These are phyloP conservation scores for Leistus spinibarbis DNA, from an alignment of 2,888 invertebrate genomes.

Conservation along the genomic window DNA sequence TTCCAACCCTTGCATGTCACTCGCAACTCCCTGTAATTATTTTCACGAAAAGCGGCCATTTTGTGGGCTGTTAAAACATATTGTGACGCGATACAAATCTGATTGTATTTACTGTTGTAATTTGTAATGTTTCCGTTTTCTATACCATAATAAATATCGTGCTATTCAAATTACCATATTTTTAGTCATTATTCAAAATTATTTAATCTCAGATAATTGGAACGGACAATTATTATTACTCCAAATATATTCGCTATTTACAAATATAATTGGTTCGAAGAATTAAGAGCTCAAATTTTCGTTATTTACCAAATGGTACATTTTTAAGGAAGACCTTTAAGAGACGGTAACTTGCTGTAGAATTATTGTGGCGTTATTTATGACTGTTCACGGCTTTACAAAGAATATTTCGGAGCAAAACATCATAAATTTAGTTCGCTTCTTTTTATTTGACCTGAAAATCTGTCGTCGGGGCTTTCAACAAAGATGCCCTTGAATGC, in stretches of 20 bases:
- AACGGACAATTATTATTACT: neutral
- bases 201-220: neutral
- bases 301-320: neutral
- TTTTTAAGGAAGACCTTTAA: neutral
- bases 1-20: slow-evolving; percentile 37
- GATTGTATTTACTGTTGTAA: slow-evolving; percentile 34
- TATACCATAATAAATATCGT: neutral
- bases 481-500: slow-evolving; percentile 18
- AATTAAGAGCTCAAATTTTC: neutral
- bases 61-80: slow-evolving; percentile 33
- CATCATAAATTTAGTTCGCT: slow-evolving; percentile 26
- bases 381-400: slow-evolving; percentile 16
- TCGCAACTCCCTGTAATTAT: slow-evolving; percentile 35
- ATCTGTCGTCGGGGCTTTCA: slow-evolving; percentile 12
- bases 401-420: slow-evolving; percentile 31
- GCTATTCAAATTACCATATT: neutral
- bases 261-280: neutral
- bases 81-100: slow-evolving; percentile 38
- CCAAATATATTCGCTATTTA: neutral
- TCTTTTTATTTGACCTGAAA: slow-evolving; percentile 25
- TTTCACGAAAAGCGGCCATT: slow-evolving; percentile 37
- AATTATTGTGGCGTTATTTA: slow-evolving; percentile 27
- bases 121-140: slow-evolving; percentile 29
- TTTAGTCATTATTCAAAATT: slow-evolving; percentile 4
- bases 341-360: neutral